Evolutionary conservation across 2,797 vertebrate species (phyloP), one percentile per base, ranked within the genome.

Genomic region (Mycteria americana): DNA sequence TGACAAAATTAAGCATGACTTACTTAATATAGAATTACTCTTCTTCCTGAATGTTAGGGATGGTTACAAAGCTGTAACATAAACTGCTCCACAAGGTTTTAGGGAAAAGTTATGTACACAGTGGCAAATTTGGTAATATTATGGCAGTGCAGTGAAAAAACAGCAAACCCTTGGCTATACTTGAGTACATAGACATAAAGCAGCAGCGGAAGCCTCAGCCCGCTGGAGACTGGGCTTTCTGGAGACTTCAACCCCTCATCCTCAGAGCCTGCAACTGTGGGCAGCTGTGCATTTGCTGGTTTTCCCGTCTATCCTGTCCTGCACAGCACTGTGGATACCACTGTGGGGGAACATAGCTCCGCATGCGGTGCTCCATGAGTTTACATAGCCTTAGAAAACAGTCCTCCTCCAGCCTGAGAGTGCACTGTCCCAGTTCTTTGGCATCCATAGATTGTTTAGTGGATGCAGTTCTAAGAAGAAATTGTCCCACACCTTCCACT

Each of bases 261-360:
- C 31, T 56, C 30, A 50, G 56, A 33, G 11, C 21, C 18, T 0
- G 0, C 11, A 48, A 3, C 17, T 31, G 7, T 5, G 4, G 12
- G 23, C 12, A 81, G 33, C 16, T 46, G 9, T 11, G 10, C 25
- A 14, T 67, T 87, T 77, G 7, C 41, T 62, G 7, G 3, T 69
- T 82, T 80, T 54, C 50, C 35, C 33, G 48, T 39, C 18, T 81
- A 0, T 37, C 23, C 41, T 92, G 31, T 35, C 35, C 18, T 65
- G 15, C 53, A 37, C 21, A 59, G 25, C 16, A 11, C 24, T 60
- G 27, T 39, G 45, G 27, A 13, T 69, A 21, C 0, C 10, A 28
- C 6, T 2, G 0, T 12, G 37, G 11, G 3, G 12, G 19, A 88
- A 18, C 53, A 62, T 18, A 59, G 11, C 6, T 73, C 59, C 77